These are phyloP conservation scores for Polyommatus iphigenia DNA, from an alignment of 2,888 invertebrate species.

Conservation along the genomic window DNA sequence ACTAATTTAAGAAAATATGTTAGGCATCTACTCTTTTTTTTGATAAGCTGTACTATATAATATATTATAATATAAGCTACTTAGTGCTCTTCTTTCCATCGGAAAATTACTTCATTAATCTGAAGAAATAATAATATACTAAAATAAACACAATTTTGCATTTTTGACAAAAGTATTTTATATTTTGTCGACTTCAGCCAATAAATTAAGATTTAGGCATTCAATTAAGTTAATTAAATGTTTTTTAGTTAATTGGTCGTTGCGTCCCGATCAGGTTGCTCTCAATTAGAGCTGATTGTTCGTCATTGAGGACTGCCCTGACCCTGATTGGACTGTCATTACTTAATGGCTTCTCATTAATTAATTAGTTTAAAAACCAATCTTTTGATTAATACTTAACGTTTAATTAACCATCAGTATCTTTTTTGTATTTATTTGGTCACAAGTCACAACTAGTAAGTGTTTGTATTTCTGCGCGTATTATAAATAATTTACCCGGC, in stretches of 20 bases:
- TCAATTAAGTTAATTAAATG: neutral
- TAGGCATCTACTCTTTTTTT: no score
- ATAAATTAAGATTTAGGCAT: neutral
- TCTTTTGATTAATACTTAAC: neutral
- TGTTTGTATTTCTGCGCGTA: no score
- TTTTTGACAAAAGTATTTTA: neutral
- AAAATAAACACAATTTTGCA: no score
- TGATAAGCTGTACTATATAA: no score
- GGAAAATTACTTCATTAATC: no score
- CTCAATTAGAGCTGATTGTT: neutral
- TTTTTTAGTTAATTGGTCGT: neutral
- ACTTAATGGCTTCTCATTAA: neutral
- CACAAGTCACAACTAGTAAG: no score
- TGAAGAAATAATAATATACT: no score
- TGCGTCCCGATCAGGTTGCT: neutral
- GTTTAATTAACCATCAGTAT: neutral
- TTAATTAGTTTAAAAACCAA: neutral
- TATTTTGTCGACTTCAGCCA: neutral
- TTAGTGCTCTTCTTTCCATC: no score
- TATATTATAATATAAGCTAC: no score
- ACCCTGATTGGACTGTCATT: neutral
- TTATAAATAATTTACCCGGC: no score
- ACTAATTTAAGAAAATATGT: no score
- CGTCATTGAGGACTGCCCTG: neutral
- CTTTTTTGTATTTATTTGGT: neutral